Evolutionary conservation across 2,113 vertebrate genomes (phyloP).

Genomic region (Aleadryas rufinucha): DNA sequence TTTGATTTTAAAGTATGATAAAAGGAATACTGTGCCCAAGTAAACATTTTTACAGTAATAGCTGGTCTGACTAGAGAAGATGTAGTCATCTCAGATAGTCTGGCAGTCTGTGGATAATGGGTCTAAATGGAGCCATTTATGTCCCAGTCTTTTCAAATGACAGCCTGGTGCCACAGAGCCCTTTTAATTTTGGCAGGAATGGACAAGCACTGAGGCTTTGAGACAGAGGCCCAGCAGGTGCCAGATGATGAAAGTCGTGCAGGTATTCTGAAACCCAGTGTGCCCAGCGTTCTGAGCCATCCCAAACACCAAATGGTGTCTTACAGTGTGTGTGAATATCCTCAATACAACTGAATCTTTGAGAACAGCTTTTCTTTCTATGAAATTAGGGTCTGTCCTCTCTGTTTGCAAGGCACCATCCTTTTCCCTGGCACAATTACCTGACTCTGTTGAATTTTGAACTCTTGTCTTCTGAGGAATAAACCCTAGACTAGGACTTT

Average conservation of each 20-base stretch:
- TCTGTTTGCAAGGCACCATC: not conserved
- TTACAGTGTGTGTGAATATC: not conserved
- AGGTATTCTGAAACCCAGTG: not conserved
- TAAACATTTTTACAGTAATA: not conserved
- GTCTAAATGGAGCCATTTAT: not conserved
- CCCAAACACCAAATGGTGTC: not conserved
- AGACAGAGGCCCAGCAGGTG: not conserved
- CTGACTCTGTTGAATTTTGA: not conserved
- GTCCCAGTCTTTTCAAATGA: not conserved
- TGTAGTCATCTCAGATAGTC: not conserved
- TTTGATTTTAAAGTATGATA: not conserved
- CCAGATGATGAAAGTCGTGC: not conserved
- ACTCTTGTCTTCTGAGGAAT: not conserved
- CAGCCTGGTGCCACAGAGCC: not conserved
- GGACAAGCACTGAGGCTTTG: not conserved
- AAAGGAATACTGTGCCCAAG: not conserved
- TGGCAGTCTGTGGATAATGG: not conserved
- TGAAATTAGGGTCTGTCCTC: not conserved
- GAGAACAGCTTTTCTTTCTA: not conserved
- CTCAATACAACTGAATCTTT: not conserved
- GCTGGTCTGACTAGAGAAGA: not conserved
- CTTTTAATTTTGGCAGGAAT: not conserved
- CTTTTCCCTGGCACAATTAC: not conserved
- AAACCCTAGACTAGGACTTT: not conserved
- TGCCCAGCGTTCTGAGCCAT: not conserved